Conservation (phyloP, 2,797 vertebrate species). For the Tiaroga cobitis region DNA sequence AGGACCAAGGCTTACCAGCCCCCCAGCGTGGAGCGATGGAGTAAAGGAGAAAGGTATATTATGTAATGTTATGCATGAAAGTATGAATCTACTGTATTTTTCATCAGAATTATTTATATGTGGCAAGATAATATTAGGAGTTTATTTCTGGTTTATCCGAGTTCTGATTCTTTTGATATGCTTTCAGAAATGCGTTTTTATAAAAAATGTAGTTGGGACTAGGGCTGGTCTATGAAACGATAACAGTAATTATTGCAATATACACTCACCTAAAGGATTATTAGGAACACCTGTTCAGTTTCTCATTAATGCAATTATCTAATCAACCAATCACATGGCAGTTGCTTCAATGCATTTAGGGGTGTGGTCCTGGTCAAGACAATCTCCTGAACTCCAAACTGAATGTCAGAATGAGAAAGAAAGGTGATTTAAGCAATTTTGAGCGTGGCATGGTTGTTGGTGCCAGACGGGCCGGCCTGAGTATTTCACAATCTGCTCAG, state of each 20-base stretch:
- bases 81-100: not conserved
- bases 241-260: not conserved
- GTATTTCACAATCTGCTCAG: too few relatives aligned
- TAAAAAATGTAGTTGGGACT: not conserved
- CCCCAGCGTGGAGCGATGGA: constrained; percentile 90
- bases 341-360: too few relatives aligned
- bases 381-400: too few relatives aligned
- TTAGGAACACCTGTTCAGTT: too few relatives aligned
- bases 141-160: not conserved
- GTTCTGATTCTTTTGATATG: not conserved
- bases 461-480: too few relatives aligned
- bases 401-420: too few relatives aligned
- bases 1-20: constrained; percentile 86
- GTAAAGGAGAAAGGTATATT: constrained; percentile 94
- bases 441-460: too few relatives aligned
- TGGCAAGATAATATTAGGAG: not conserved
- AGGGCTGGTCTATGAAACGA: not conserved
- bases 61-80: not conserved
- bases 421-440: too few relatives aligned
- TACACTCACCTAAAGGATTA: too few relatives aligned
- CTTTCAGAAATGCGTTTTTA: not conserved
- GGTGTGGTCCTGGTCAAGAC: too few relatives aligned
- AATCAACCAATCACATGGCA: too few relatives aligned
- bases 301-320: too few relatives aligned
- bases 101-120: not conserved